Evolutionary conservation across 30 jellyfish, hydroid and myxozoan species (phyloP).

Genomic region (Hydractinia symbiolongicarpus): DNA sequence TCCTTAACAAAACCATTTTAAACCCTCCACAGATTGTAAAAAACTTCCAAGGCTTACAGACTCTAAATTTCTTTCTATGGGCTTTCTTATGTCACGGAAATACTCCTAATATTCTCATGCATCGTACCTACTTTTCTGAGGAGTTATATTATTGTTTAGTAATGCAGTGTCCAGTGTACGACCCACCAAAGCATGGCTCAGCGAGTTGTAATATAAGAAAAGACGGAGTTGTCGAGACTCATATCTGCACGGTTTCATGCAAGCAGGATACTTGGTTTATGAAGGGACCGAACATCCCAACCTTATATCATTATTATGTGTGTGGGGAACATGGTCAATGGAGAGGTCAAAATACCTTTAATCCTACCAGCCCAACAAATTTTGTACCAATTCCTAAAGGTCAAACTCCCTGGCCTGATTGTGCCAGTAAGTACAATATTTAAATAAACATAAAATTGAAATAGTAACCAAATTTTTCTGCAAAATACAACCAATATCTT

Average conservation of each 20-base stretch:
- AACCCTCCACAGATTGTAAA: too few relatives aligned
- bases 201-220: slow-evolving; percentile 56
- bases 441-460: neutral
- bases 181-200: slow-evolving; percentile 91
- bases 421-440: slow-evolving; percentile 53
- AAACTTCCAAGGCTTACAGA: too few relatives aligned
- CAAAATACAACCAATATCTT: neutral
- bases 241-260: slow-evolving; percentile 73
- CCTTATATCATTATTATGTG: slow-evolving; percentile 53
- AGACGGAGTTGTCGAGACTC: slow-evolving; percentile 56
- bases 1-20: too few relatives aligned
- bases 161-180: slow-evolving; percentile 56
- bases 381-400: slow-evolving; percentile 60
- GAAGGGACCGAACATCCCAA: slow-evolving; percentile 46
- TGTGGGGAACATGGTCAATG: slow-evolving; percentile 87
- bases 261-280: slow-evolving; percentile 57
- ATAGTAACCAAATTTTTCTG: neutral
- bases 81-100: too few relatives aligned
- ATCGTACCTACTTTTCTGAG: too few relatives aligned
- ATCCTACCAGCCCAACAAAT: slow-evolving; percentile 24
- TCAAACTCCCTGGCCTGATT: slow-evolving; percentile 78
- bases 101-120: too few relatives aligned
- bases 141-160: slow-evolving; percentile 17
- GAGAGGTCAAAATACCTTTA: slow-evolving; percentile 71
- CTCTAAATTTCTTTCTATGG: neutral